Evolutionary conservation across 2,888 invertebrate species (phyloP), one percentile per base, ranked within the genome.

Genomic region (Cyclophora punctaria): DNA sequence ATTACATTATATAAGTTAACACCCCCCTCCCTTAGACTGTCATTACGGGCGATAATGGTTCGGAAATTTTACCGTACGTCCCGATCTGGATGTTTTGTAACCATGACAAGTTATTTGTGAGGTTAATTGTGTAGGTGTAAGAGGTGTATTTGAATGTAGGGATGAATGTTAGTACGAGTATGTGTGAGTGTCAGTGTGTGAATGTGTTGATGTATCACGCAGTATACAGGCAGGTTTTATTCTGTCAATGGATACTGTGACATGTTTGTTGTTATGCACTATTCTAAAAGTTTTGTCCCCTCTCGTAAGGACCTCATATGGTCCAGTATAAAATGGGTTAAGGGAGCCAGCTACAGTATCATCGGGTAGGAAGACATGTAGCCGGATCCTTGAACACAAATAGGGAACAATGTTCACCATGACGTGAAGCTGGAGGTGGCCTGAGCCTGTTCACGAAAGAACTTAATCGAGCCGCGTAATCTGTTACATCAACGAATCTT

Each of bases 201-300:
- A 5, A 37, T 37, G 37, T 37, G 37, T 37, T 37, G 37, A 5
- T 37, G 37, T 37, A 37, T 37, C n/a, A n/a, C n/a, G n/a, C n/a
- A n/a, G n/a, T n/a, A n/a, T n/a, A n/a, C n/a, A n/a, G n/a, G n/a
- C n/a, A n/a, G n/a, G n/a, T n/a, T 66, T 66, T 0, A 67, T 40
- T 4, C 64, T 50, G 46, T 67, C 63, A 34, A 49, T n/a, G n/a
- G 43, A 42, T n/a, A 49, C 46, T 20, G 35, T 43, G 7, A 33
- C 42, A 2, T 46, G 35, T 37, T 37, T 42, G 4, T 37, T 37
- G n/a, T n/a, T 33, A n/a, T 43, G 7, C 35, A 7, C 7, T 3
- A 49, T n/a, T 5, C 34, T 46, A 3, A 46, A 34, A 7, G 44
- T 45, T n/a, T 49, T 49, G 2, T 41, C 35, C 2, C 33, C 41